Percentiles rank a stretch among this genome's conserved stretches.
phyloP scores from a whole-genome alignment of 1,140 invertebrate species.

The Capitella teleta region DNA sequence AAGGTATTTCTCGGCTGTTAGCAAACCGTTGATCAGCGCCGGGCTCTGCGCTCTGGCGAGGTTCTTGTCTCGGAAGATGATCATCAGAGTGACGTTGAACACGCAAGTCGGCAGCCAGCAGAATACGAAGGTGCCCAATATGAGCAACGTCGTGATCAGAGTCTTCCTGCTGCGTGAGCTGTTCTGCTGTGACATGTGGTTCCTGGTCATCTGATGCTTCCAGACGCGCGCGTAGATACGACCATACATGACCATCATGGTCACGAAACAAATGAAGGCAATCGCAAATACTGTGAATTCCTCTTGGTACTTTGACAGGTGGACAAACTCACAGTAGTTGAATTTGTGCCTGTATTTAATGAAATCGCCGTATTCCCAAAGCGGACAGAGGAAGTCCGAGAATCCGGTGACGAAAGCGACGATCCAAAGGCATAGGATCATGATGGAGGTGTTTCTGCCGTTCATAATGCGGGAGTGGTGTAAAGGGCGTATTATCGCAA shows the following conservation, averaged over 20 bases:
- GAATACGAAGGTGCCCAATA: slow-evolving; percentile 6
- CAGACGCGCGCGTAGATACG: slow-evolving; percentile 1
- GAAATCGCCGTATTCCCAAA: slow-evolving; percentile 13
- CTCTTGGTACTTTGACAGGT: slow-evolving; percentile 4
- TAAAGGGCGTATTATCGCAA: slow-evolving; percentile 72
- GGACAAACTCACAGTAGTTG: slow-evolving; percentile 9
- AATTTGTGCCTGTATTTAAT: slow-evolving; percentile 17
- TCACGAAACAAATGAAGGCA: background rate
- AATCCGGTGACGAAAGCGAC: slow-evolving; percentile 47
- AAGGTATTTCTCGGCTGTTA: slow-evolving; percentile 23
- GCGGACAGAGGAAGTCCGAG: slow-evolving; percentile 26
- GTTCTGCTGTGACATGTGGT: background rate
- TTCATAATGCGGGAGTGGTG: slow-evolving; percentile 59
- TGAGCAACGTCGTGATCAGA: slow-evolving; percentile 4
- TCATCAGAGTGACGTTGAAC: slow-evolving; percentile 2
- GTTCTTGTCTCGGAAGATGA: background rate
- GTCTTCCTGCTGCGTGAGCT: background rate
- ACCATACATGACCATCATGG: slow-evolving; percentile 2
- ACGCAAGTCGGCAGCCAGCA: slow-evolving; percentile 8
- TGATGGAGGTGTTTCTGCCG: slow-evolving; percentile 51
- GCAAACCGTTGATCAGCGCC: background rate
- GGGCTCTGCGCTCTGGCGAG: background rate
- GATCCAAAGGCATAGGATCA: slow-evolving; percentile 56
- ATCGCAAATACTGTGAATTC: slow-evolving; percentile 1
- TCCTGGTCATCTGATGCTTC: background rate